A percentile compares a stretch with the other conserved stretches of the same genome.
These are phyloP conservation scores for Isaurus tuberculatus DNA, from an alignment of 92 coral and sea anemone genomes.

Conservation along the genomic window DNA sequence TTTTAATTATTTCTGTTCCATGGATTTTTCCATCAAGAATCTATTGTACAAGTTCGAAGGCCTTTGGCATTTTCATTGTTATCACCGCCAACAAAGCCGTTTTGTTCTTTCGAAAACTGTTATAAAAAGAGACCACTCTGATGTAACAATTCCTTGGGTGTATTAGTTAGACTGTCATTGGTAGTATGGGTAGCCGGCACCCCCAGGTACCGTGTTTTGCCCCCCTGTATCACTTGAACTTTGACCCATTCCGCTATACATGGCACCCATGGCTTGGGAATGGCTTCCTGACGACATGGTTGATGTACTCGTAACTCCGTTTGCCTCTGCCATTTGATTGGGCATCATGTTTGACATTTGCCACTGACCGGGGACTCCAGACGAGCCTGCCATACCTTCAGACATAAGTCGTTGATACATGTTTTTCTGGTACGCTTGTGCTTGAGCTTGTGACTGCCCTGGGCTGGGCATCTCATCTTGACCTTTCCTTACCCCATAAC, in stretches of 20 bases:
- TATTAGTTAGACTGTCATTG: constrained; percentile 44
- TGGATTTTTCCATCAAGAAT: neutral
- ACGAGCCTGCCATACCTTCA: constrained; percentile 56
- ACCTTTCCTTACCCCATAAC: constrained; percentile 46
- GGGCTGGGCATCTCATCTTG: constrained; percentile 30
- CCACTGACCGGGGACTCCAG: constrained; percentile 60
- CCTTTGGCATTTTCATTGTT: neutral
- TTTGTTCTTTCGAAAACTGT: neutral
- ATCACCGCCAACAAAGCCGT: neutral
- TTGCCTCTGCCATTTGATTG: constrained; percentile 44
- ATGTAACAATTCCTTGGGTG: neutral
- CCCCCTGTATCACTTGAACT: constrained; percentile 42
- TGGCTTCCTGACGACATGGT: constrained; percentile 43
- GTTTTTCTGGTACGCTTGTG: constrained; percentile 59
- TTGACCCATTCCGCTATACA: constrained; percentile 65
- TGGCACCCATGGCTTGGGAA: constrained; percentile 54
- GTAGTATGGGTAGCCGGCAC: constrained; percentile 54
- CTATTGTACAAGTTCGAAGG: neutral
- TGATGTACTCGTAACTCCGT: constrained; percentile 57
- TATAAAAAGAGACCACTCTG: neutral
- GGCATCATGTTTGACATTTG: constrained; percentile 50
- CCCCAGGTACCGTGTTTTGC: constrained; percentile 45
- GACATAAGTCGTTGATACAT: constrained; percentile 72
- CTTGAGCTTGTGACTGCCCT: constrained; percentile 31
- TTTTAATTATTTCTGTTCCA: neutral